Base-by-base conservation (phyloP, 2,888 invertebrate genomes). In the Athalia cordata region DNA sequence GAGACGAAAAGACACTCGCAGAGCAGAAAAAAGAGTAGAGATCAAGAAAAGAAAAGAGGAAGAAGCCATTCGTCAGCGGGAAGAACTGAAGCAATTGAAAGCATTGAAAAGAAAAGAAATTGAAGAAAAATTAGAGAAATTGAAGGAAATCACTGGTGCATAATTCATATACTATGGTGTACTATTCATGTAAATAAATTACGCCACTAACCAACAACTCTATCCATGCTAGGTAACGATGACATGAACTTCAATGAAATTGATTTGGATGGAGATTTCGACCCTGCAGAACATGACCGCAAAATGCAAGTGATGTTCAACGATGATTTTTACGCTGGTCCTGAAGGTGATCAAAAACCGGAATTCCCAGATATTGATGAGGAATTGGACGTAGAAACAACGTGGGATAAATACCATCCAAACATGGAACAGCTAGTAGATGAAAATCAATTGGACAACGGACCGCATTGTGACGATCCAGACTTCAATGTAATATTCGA, bases 231-330 rank as follows among this genome's bases (percentile, higher is more conserved):
- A 86, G 88, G 89, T 50, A 89, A 90, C 29, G 84, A 89, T 15
- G 88, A 89, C 78, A 81, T 89, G 3, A 78, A 83, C 11, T 82
- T 89, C 15, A 86, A 87, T 65, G 82, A 83, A 13, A 77, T 86
- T 5, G 98, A 98, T 87, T 91, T 99, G 13, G 97, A 98, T 75
- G 95, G 94, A 3, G 97, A 98, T 86, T 98, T 98, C 90, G 97
- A 99, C 91, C 98, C 98, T 0, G 94, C 93, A 7, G 94, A 94
- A 80, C 95, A 99, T 89, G 98, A 99, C 89, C 92, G 92, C 80
- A 93, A 95, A 85, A 99, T 99, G 98, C 92, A 93, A 83, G 93
- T 95, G 86, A 90, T 98, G 66, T 99, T 98, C 90, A 94, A 95
- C 90, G 95, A 97, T 66, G 93, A 97, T 77, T 98, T 95, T 91